A percentile compares a stretch with the other conserved stretches of the same genome.
phyloP scores from a whole-genome alignment of 2,113 vertebrate genomes.

The Bagarius yarrelli region DNA sequence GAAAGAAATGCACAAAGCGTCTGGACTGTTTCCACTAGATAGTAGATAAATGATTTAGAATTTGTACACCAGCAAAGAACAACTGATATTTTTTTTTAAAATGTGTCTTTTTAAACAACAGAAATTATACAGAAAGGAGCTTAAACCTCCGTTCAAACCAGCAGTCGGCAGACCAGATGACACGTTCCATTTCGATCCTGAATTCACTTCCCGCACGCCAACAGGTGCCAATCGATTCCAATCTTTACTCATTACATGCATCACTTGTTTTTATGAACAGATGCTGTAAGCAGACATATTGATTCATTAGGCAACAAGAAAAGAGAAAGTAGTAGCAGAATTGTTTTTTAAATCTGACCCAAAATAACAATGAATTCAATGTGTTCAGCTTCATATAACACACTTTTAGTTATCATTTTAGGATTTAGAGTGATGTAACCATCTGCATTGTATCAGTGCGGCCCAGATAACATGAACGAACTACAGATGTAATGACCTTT shows the following conservation, averaged over 20 bases:
- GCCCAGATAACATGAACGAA: not conserved
- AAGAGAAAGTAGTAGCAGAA: not conserved
- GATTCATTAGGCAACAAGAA: not conserved
- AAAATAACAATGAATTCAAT: not conserved
- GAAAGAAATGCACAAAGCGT: too few relatives aligned
- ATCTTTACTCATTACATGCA: not conserved
- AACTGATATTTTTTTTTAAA: not conserved
- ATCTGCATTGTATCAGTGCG: not conserved
- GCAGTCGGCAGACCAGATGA: constrained; percentile 92
- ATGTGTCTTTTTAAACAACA: constrained; percentile 52
- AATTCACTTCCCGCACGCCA: constrained; percentile 93
- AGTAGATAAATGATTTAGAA: too few relatives aligned
- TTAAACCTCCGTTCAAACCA: constrained; percentile 91
- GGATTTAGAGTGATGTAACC: constrained; percentile 31
- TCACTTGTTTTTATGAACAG: not conserved
- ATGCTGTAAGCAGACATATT: not conserved
- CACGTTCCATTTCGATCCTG: constrained; percentile 95
- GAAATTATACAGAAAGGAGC: constrained; percentile 88
- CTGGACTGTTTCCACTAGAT: too few relatives aligned
- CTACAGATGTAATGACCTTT: constrained; percentile 4
- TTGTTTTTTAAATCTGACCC: not conserved
- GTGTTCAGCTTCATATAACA: not conserved
- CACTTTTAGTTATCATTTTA: not conserved
- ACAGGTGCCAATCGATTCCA: constrained; percentile 74
- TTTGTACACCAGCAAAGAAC: too few relatives aligned